A percentile compares a stretch with the other conserved stretches of the same genome.
Evolutionary conservation across 1,140 invertebrate species (phyloP).

Genomic region (Cherax destructor): DNA sequence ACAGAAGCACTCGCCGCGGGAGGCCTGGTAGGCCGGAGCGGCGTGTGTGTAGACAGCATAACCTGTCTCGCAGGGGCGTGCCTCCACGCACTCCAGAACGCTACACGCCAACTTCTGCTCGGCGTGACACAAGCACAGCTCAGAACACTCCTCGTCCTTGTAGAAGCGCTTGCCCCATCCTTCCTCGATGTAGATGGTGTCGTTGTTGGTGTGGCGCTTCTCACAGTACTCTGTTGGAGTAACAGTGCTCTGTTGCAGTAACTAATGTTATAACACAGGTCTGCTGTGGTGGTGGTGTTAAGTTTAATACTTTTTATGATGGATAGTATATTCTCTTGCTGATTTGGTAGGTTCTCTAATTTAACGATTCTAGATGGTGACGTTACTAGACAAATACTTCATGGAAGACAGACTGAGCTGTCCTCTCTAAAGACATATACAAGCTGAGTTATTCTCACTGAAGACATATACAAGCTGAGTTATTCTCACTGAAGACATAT

Average conservation of each 20-base stretch:
- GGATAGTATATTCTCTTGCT: too few species aligned
- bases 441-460: too few species aligned
- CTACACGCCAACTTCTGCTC: constrained; percentile 87
- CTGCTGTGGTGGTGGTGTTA: too few species aligned
- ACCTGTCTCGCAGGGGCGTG: constrained; percentile 88
- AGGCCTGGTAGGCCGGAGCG: constrained; percentile 90
- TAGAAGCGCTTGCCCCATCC: constrained; percentile 78
- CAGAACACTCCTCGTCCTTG: constrained; percentile 88
- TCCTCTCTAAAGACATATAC: too few species aligned
- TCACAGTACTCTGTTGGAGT: constrained; percentile 63
- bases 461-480: too few species aligned
- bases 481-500: too few species aligned
- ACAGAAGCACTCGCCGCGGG: constrained; percentile 90
- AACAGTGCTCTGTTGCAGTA: not conserved
- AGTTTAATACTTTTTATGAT: too few species aligned
- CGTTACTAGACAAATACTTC: too few species aligned
- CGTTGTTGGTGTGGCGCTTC: constrained; percentile 43
- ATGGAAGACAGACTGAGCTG: too few species aligned
- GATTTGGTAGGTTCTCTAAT: too few species aligned
- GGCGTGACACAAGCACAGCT: constrained; percentile 86
- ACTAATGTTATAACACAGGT: too few species aligned
- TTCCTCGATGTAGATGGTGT: constrained; percentile 62
- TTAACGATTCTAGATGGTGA: too few species aligned
- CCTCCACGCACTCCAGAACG: constrained; percentile 86
- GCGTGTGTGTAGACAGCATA: constrained; percentile 90